Evolutionary conservation across 2,113 vertebrate species (phyloP).

Genomic region (Cyprinodon tularosa): DNA sequence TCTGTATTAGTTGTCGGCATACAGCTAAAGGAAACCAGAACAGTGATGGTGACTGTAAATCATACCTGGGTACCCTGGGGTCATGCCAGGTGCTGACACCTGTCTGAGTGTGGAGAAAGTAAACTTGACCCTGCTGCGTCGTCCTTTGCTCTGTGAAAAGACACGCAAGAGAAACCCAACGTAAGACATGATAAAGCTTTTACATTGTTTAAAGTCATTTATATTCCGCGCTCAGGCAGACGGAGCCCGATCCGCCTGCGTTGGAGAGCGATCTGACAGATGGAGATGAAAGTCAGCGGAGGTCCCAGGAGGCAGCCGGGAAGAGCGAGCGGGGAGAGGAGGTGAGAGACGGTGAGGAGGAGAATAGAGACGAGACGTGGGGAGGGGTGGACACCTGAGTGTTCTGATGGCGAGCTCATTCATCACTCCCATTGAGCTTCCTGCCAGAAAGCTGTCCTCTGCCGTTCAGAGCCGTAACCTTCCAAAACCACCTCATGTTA

Average conservation of each 20-base stretch:
- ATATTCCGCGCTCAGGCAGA: slow-evolving; percentile 23
- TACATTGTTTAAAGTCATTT: neutral
- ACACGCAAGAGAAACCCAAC: neutral
- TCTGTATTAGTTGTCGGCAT: no score
- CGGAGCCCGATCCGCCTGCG: slow-evolving; percentile 8
- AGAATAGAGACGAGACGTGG: slow-evolving; percentile 30
- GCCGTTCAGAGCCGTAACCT: slow-evolving; percentile 24
- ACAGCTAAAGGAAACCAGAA: neutral
- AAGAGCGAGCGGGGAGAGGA: slow-evolving; percentile 20
- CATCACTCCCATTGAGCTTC: slow-evolving; percentile 57
- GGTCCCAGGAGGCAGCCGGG: slow-evolving; percentile 43
- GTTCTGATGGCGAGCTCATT: slow-evolving; percentile 59
- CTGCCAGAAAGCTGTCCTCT: slow-evolving; percentile 42
- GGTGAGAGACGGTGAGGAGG: slow-evolving; percentile 39
- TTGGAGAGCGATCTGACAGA: slow-evolving; percentile 46
- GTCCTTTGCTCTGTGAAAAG: slow-evolving; percentile 90
- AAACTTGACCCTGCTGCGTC: slow-evolving; percentile 95
- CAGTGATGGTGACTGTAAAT: neutral
- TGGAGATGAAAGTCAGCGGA: slow-evolving; percentile 51
- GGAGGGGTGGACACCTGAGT: slow-evolving; percentile 39
- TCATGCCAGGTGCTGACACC: slow-evolving; percentile 97
- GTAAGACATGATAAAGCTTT: no score
- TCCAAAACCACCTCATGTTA: neutral
- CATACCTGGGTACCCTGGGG: slow-evolving; percentile 91
- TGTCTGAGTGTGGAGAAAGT: slow-evolving; percentile 95